These are phyloP conservation scores for Pao palembangensis DNA, from an alignment of 2,113 vertebrate species.

Conservation along the genomic window DNA sequence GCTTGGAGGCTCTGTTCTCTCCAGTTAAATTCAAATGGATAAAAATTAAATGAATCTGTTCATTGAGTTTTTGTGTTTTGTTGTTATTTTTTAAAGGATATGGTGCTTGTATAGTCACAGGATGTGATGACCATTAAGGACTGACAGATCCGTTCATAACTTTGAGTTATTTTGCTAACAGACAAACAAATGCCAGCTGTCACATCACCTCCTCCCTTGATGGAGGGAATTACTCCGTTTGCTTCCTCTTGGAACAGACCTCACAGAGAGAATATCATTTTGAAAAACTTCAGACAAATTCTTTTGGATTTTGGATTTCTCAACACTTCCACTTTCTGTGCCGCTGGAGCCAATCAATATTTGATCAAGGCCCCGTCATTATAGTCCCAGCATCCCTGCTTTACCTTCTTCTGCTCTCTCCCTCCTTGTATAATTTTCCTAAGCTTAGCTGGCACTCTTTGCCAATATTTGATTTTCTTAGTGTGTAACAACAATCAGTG, in stretches of 20 bases:
- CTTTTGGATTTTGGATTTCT: conserved; percentile 41
- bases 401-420: conserved; percentile 41
- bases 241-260: conserved; percentile 38
- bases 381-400: conserved; percentile 36
- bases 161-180: no score
- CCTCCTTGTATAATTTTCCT: conserved; percentile 35
- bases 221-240: conserved; percentile 52
- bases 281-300: conserved; percentile 27
- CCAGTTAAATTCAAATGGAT: no score
- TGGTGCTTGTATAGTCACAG: no score
- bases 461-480: conserved; percentile 62
- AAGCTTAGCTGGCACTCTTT: conserved; percentile 28
- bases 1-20: no score
- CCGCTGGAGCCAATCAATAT: conserved; percentile 65
- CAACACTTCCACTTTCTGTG: conserved; percentile 51
- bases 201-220: conserved; percentile 12
- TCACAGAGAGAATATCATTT: conserved; percentile 12
- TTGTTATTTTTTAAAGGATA: no score
- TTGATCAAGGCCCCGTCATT: conserved; percentile 52
- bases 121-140: no score
- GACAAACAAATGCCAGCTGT: no score
- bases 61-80: no score
- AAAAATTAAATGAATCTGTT: no score
- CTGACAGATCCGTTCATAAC: no score
- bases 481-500: conserved; percentile 26